phyloP scores from a whole-genome alignment of 2,797 vertebrate genomes.

The Todus mexicanus region DNA sequence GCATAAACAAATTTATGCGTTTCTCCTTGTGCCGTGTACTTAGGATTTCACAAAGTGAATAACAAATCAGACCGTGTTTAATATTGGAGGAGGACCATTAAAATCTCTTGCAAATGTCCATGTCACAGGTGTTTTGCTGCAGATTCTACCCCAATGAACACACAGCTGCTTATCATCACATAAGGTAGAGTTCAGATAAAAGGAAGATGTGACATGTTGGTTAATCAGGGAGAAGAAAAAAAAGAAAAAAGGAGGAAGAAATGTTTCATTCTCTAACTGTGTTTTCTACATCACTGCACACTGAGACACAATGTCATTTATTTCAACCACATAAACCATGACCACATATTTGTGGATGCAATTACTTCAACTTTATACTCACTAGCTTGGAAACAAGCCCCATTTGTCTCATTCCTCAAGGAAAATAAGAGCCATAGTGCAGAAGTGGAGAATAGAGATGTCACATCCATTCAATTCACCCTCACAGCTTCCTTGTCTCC shows the following conservation, averaged over 20 bases:
- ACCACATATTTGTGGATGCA: slow-evolving; percentile 30
- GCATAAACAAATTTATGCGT: not conserved
- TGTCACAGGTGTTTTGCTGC: slow-evolving; percentile 19
- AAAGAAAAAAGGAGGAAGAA: not conserved
- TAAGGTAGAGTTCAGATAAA: not conserved
- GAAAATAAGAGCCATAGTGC: slow-evolving; percentile 39
- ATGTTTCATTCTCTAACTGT: slow-evolving; percentile 23
- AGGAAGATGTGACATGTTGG: not conserved
- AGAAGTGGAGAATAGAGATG: slow-evolving; percentile 42
- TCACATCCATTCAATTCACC: slow-evolving; percentile 51
- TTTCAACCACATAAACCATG: slow-evolving; percentile 46
- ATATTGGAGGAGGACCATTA: not conserved
- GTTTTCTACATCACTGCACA: slow-evolving; percentile 52
- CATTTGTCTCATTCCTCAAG: slow-evolving; percentile 52
- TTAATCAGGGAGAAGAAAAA: slow-evolving; percentile 45
- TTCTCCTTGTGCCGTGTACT: not conserved
- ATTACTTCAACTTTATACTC: slow-evolving; percentile 60
- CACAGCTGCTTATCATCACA: not conserved
- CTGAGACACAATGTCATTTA: slow-evolving; percentile 43
- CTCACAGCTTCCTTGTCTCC: not conserved
- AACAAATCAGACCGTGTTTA: not conserved
- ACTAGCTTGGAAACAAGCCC: slow-evolving; percentile 53
- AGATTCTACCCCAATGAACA: not conserved
- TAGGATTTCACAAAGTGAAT: not conserved
- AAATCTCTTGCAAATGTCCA: not conserved